phyloP scores from a whole-genome alignment of 2,113 vertebrate species.

The Mirza zaza region DNA sequence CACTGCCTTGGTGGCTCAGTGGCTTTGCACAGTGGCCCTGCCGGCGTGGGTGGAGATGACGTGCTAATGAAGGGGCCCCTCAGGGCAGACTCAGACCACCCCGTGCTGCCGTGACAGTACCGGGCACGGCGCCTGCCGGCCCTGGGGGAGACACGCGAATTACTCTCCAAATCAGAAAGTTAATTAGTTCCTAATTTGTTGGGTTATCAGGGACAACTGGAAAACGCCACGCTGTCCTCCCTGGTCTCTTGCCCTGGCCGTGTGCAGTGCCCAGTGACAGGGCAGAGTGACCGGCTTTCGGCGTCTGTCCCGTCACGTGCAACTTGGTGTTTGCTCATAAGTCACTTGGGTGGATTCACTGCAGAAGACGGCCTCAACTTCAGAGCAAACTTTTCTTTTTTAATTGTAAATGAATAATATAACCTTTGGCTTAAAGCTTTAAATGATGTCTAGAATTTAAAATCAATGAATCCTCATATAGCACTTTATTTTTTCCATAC shows the following conservation, averaged over 20 bases:
- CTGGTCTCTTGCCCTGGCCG: background rate
- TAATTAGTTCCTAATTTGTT: constrained; percentile 54
- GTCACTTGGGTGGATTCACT: background rate
- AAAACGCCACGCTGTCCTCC: background rate
- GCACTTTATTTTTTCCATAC: background rate
- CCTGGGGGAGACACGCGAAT: background rate
- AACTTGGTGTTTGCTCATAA: background rate
- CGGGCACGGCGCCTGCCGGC: background rate
- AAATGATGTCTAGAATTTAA: background rate
- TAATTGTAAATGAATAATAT: background rate
- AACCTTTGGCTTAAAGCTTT: background rate
- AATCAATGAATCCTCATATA: background rate
- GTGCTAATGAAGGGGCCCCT: background rate
- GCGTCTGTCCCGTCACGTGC: background rate
- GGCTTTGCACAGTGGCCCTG: background rate
- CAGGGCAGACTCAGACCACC: background rate
- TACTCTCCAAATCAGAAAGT: constrained; percentile 36
- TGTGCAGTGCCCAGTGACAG: background rate
- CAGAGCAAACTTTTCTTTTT: background rate
- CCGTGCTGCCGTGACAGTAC: background rate
- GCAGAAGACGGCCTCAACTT: background rate
- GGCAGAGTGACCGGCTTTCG: background rate
- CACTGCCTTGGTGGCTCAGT: background rate
- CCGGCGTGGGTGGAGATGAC: background rate
- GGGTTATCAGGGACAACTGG: constrained; percentile 4